Evolutionary conservation across 2,113 vertebrate genomes (phyloP).

Genomic region (Chaetops frenatus): DNA sequence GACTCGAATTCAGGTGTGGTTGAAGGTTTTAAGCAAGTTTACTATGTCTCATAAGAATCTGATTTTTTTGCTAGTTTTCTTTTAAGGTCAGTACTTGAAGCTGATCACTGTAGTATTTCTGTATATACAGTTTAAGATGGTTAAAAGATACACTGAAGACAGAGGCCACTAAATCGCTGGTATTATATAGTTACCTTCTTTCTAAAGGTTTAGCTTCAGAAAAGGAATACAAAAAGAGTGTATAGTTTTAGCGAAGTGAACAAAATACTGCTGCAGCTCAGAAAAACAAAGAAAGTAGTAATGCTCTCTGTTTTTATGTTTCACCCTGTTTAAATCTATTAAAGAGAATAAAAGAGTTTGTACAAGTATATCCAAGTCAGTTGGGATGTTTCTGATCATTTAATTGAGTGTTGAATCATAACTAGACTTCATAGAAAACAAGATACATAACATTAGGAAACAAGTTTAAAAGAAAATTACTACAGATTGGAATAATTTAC

Average conservation of each 20-base stretch:
- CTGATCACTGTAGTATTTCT: background rate
- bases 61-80: background rate
- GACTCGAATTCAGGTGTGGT: background rate
- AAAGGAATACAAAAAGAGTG: background rate
- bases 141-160: background rate
- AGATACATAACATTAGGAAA: background rate
- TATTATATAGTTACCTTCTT: background rate
- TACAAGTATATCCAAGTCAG: background rate
- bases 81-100: background rate
- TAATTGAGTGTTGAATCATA: background rate
- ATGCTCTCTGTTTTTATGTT: background rate
- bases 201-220: background rate
- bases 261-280: background rate
- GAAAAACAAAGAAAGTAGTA: background rate
- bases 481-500: background rate
- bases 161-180: background rate
- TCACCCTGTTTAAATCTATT: background rate
- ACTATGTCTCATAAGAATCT: background rate
- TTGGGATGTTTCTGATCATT: background rate
- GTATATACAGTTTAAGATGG: background rate
- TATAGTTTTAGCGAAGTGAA: background rate
- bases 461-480: background rate
- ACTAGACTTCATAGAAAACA: background rate
- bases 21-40: background rate
- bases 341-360: background rate